A percentile compares a stretch with the other conserved stretches of the same genome.
These are phyloP conservation scores for Podocnemis expansa DNA, from an alignment of 2,113 vertebrate genomes.

Conservation along the genomic window DNA sequence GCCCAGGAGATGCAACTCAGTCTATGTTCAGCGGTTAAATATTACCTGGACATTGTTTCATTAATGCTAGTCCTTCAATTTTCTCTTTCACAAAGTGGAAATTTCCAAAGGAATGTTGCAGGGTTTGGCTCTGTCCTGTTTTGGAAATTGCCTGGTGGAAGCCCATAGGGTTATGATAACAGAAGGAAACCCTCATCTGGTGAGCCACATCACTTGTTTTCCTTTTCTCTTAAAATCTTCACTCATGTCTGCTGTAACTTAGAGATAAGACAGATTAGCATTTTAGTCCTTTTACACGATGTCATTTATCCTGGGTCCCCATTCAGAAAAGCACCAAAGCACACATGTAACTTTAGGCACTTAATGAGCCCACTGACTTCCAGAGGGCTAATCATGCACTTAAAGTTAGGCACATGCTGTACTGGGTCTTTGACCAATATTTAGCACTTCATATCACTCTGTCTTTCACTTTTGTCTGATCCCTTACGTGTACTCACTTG, in stretches of 20 bases:
- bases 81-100: neutral
- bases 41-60: neutral
- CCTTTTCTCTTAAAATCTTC: neutral
- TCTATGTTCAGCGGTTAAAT: neutral
- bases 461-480: neutral
- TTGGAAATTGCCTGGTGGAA: neutral
- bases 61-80: neutral
- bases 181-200: neutral
- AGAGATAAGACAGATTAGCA: neutral
- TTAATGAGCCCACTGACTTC: neutral
- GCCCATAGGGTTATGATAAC: neutral
- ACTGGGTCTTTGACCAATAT: neutral
- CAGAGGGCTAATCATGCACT: neutral
- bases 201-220: neutral
- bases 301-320: neutral
- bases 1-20: neutral
- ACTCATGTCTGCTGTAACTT: neutral
- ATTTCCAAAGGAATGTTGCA: neutral
- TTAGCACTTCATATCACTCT: neutral
- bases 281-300: neutral
- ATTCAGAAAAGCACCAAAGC: neutral
- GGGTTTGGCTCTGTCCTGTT: neutral
- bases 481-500: neutral
- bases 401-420: neutral
- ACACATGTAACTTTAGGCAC: neutral